These are phyloP conservation scores for Sycobia sp. DNA, from an alignment of 1,140 invertebrate species.

Conservation along the genomic window DNA sequence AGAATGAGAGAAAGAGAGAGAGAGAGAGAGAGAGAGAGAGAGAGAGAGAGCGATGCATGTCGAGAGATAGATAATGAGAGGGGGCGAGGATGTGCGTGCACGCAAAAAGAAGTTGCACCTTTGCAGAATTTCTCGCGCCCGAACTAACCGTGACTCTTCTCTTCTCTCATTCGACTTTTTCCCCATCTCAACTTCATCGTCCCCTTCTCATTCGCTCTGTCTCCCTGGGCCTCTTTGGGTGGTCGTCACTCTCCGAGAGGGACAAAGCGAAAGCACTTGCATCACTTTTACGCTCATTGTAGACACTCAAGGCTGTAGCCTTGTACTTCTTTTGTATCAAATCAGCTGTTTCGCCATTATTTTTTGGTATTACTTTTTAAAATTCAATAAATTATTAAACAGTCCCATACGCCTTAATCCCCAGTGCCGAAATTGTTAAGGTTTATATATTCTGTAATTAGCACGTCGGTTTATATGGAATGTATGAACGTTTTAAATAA, in stretches of 20 bases:
- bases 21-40: no score
- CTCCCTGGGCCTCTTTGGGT: conserved; percentile 43
- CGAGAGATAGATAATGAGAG: no score
- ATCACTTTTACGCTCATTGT: conserved; percentile 31
- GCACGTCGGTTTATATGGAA: no score
- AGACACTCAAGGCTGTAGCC: conserved; percentile 22
- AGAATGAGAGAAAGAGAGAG: no score
- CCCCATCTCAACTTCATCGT: background rate
- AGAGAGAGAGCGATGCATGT: no score
- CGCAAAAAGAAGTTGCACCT: background rate
- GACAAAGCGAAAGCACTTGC: conserved; percentile 17
- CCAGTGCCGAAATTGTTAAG: no score
- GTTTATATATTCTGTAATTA: no score
- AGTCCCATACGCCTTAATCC: no score
- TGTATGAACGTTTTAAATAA: no score
- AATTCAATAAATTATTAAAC: no score
- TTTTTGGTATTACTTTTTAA: no score
- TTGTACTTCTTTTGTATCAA: conserved; percentile 19
- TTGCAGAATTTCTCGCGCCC: conserved; percentile 26
- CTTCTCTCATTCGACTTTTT: background rate
- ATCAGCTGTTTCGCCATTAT: background rate
- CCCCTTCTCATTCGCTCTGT: background rate
- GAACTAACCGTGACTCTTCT: background rate
- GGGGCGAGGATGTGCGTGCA: no score
- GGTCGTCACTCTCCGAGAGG: conserved; percentile 37